A percentile compares a stretch with the other conserved stretches of the same genome.
Evolutionary conservation across 2,888 invertebrate species (phyloP).

Genomic region (Synergus japonicus): DNA sequence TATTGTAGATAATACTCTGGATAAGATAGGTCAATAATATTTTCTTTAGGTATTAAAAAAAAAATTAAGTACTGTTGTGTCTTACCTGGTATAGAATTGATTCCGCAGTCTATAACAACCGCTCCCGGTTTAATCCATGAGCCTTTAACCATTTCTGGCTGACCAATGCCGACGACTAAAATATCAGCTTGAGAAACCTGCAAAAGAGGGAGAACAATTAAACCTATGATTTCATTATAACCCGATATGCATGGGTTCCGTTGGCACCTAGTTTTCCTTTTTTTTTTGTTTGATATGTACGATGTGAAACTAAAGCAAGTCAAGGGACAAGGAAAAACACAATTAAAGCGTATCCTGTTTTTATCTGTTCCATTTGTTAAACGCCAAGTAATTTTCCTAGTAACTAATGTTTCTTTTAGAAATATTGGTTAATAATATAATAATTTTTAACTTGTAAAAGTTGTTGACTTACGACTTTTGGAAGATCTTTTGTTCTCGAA

Average conservation of each 20-base stretch:
- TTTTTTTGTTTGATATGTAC: background rate
- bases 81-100: slow-evolving; percentile 92
- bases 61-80: background rate
- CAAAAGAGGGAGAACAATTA: slow-evolving; percentile 37
- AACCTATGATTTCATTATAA: background rate
- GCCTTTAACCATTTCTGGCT: slow-evolving; percentile 92
- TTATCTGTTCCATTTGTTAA: background rate
- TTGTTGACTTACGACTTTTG: slow-evolving; percentile 81
- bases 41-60: background rate
- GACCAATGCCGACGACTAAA: slow-evolving; percentile 96
- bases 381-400: background rate
- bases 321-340: background rate
- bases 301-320: slow-evolving; percentile 7
- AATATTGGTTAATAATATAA: slow-evolving; percentile 4
- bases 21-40: background rate
- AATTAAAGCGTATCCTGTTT: background rate
- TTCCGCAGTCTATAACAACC: slow-evolving; percentile 99
- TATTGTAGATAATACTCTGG: background rate
- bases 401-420: background rate
- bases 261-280: background rate
- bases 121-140: slow-evolving; percentile 99
- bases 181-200: slow-evolving; percentile 92
- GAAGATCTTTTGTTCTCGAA: slow-evolving; percentile 92
- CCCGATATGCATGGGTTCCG: background rate
- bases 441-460: background rate